phyloP scores from a whole-genome alignment of 2,797 vertebrate species.

The Mormyrus proboscirostris region DNA sequence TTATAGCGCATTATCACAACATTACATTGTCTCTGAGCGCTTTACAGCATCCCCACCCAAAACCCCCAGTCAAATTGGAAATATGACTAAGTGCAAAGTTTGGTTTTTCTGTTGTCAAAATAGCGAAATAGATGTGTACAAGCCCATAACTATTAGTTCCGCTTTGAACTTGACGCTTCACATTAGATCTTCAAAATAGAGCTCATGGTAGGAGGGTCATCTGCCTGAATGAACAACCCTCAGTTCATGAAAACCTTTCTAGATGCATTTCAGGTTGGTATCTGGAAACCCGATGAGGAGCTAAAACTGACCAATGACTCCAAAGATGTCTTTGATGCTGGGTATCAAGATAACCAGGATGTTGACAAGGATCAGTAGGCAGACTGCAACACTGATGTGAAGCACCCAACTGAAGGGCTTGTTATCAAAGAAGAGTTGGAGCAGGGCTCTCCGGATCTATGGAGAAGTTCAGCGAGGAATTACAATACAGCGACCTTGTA shows the following conservation, averaged over 20 bases:
- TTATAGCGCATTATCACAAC: too few species aligned
- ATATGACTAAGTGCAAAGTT: too few species aligned
- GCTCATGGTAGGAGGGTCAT: background rate
- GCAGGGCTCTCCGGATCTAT: conserved; percentile 29
- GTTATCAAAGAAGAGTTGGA: conserved; percentile 71
- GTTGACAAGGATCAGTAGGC: conserved; percentile 66
- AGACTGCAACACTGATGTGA: conserved; percentile 64
- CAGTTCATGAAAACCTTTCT: background rate
- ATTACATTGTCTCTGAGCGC: too few species aligned
- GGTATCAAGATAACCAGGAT: conserved; percentile 61
- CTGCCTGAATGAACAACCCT: background rate
- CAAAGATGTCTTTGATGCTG: conserved; percentile 66
- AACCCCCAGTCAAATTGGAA: too few species aligned
- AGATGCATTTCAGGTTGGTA: background rate
- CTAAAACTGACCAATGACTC: conserved; percentile 63
- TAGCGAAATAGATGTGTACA: too few species aligned
- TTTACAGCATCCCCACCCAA: too few species aligned
- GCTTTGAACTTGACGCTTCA: too few species aligned
- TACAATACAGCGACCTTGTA: too few species aligned
- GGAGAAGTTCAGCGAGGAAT: too few species aligned
- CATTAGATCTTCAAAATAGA: too few species aligned
- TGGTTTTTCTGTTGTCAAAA: too few species aligned
- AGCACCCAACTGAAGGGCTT: conserved; percentile 71
- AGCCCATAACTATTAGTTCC: too few species aligned
- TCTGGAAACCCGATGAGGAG: background rate